Conservation (phyloP, 2,797 vertebrate species). For the Zenarchopterus dispar region DNA sequence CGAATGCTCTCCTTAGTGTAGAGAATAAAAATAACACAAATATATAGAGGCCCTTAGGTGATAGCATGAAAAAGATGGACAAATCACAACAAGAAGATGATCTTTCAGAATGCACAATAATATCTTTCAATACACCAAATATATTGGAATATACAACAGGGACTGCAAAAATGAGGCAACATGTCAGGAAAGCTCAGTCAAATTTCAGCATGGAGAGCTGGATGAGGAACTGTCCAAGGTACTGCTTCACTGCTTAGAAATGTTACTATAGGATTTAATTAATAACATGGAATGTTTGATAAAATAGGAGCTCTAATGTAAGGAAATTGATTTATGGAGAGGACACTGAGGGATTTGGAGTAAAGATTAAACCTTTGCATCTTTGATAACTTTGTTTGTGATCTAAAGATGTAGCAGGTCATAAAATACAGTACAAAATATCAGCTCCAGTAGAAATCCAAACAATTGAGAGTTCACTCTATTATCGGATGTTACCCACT, state of each 20-base stretch:
- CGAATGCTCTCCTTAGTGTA: slow-evolving; percentile 53
- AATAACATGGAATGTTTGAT: not conserved
- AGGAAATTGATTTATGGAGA: not conserved
- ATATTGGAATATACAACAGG: not conserved
- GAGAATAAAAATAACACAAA: slow-evolving; percentile 35
- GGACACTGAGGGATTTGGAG: not conserved
- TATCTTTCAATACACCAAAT: no score
- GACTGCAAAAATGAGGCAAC: not conserved
- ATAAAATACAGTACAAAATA: not conserved
- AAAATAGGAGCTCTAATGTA: not conserved
- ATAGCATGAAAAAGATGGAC: no score
- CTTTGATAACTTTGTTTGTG: not conserved
- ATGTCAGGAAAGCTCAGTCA: not conserved
- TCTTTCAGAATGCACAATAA: no score
- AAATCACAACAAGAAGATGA: no score
- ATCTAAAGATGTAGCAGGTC: not conserved
- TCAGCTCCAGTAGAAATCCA: not conserved
- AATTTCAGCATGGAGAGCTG: no score
- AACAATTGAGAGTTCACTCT: no score
- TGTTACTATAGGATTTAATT: slow-evolving; percentile 15
- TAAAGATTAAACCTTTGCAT: slow-evolving; percentile 18
- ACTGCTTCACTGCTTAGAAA: no score
- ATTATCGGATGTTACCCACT: no score
- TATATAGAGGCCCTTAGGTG: not conserved
- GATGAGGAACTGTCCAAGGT: no score